Evolutionary conservation across 92 coral and sea anemone genomes (phyloP), one percentile per base, ranked within the genome.

Genomic region (Epizoanthus fatuus): DNA sequence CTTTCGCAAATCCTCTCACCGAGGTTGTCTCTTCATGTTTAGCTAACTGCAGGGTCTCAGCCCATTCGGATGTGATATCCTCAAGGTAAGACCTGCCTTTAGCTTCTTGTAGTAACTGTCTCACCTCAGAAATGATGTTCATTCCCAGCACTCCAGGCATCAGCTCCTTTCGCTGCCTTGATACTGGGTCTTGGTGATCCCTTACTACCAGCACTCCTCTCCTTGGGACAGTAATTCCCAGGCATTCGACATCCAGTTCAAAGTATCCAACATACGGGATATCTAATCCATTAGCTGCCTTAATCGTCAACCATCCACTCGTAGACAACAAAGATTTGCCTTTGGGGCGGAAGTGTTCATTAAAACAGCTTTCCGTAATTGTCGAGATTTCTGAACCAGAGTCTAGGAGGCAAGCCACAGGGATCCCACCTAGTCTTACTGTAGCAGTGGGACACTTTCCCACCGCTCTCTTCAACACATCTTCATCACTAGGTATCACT

Each of bases 311-410:
- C 93, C 93, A 89, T 22, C 73, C 59, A 20, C 44, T 38, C 39
- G 88, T 71, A n/a, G 90, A 88, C 88, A 88, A 75, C 13, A 91
- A 37, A 17, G 91, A 76, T 79, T 91, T 73, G 47, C 87, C 89
- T 65, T 80, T 54, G 20, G 86, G 79, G 63, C 78, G 59, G 54
- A 92, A 92, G 60, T 92, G 88, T 14, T 72, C 12, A 49, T 86
- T 89, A 58, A 92, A 89, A 47, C 81, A 90, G 51, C 69, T 86
- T 42, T 93, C 92, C 1, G 92, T 86, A 5, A 93, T 73, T 12
- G 96, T 93, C 19, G 92, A 79, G n/a, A 93, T 47, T 70, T 42
- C 58, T 3, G 75, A 70, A 42, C 75, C 75, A 44, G 57, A 42
- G 75, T 70, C 57, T 70, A 16, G 86, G 45, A 38, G 49, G 55